Evolutionary conservation across 2,113 vertebrate species (phyloP).

Genomic region (Nothobranchius kuhntae): DNA sequence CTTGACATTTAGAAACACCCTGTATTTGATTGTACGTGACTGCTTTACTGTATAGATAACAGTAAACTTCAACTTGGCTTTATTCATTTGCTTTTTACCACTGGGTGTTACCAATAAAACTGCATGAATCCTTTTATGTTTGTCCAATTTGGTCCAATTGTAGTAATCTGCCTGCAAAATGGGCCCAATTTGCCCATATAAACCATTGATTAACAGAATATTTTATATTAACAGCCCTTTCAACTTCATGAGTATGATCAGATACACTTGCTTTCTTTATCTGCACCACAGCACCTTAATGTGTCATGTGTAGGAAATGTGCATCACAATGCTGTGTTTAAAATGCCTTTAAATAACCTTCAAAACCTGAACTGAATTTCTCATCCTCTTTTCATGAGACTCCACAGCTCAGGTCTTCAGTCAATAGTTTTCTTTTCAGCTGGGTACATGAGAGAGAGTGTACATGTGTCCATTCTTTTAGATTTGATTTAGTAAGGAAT

Average conservation of each 20-base stretch:
- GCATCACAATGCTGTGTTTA: conserved; percentile 12
- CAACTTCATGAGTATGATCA: conserved; percentile 9
- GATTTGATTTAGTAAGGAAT: conserved; percentile 56
- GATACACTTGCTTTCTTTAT: conserved; percentile 22
- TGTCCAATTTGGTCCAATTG: too few species aligned
- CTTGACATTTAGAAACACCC: too few species aligned
- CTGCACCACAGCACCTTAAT: conserved; percentile 30
- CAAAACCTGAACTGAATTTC: conserved; percentile 40
- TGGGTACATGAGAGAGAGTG: conserved; percentile 59
- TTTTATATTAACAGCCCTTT: too few species aligned
- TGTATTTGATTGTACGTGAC: too few species aligned
- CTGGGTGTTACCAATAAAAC: too few species aligned
- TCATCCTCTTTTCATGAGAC: conserved; percentile 40
- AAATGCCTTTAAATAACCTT: conserved; percentile 42
- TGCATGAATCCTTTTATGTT: too few species aligned
- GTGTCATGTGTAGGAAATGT: not conserved
- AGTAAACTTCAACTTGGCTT: too few species aligned
- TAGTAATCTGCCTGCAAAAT: too few species aligned
- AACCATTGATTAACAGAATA: too few species aligned
- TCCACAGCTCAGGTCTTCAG: conserved; percentile 22
- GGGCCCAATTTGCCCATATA: too few species aligned
- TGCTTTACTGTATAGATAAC: too few species aligned
- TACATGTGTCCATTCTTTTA: conserved; percentile 69
- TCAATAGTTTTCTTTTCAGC: conserved; percentile 64
- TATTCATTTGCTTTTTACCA: too few species aligned